A percentile compares a stretch with the other conserved stretches of the same genome.
Conservation (phyloP, 2,797 vertebrate species). For the Pseudochaenichthys georgianus region DNA sequence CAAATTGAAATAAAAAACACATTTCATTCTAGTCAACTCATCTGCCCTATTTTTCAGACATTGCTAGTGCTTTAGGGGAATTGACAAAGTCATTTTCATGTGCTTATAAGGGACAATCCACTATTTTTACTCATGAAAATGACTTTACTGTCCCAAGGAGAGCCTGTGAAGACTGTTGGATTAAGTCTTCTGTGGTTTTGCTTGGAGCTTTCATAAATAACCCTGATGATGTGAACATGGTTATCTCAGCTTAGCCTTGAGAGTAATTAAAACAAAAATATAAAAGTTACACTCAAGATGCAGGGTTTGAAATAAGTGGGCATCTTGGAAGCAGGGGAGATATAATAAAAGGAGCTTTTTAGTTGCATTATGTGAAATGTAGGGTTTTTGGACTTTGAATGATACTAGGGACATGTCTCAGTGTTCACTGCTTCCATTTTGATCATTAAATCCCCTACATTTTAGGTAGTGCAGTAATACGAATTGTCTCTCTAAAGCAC, state of each 20-base stretch:
- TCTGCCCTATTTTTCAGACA: background rate
- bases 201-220: background rate
- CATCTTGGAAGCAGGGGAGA: too few relatives aligned
- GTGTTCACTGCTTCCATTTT: background rate
- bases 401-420: background rate
- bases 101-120: background rate
- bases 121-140: background rate
- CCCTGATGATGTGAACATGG: background rate
- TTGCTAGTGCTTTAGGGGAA: background rate
- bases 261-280: too few relatives aligned
- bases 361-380: constrained; percentile 1
- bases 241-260: background rate
- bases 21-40: background rate
- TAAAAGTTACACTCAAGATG: too few relatives aligned
- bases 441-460: background rate
- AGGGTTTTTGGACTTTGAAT: constrained; percentile 9
- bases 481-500: too few relatives aligned
- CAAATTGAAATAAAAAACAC: background rate
- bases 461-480: too few relatives aligned
- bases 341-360: too few relatives aligned
- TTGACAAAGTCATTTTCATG: background rate
- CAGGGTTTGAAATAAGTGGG: too few relatives aligned
- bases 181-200: background rate
- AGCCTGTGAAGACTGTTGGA: background rate
- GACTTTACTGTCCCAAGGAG: background rate